phyloP scores from a whole-genome alignment of 2,113 vertebrate genomes.

The Lichenostomus cassidix region DNA sequence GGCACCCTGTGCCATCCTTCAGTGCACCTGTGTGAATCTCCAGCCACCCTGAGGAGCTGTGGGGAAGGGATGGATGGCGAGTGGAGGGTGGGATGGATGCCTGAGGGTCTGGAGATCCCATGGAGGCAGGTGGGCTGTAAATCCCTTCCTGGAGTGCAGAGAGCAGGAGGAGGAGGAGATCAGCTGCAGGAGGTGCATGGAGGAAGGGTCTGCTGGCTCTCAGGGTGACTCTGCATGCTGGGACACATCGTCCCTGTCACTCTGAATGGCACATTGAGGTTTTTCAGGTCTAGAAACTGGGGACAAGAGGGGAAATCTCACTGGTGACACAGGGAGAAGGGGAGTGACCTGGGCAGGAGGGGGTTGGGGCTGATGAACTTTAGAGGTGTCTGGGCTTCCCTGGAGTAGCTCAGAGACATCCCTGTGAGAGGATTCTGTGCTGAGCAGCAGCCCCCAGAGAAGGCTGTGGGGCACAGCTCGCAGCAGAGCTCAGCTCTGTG shows the following conservation, averaged over 20 bases:
- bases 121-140: neutral
- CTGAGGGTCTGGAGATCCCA: neutral
- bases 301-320: neutral
- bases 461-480: fast-evolving
- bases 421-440: neutral
- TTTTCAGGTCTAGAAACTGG: neutral
- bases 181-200: fast-evolving
- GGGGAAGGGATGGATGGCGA: fast-evolving
- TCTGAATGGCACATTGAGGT: fast-evolving
- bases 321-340: neutral
- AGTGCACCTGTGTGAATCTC: neutral
- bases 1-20: neutral
- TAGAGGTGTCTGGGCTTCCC: neutral
- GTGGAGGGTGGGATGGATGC: neutral
- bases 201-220: neutral
- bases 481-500: neutral
- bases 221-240: fast-evolving
- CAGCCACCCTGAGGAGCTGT: fast-evolving
- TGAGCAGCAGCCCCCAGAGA: neutral
- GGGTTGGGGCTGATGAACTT: neutral
- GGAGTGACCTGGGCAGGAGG: neutral
- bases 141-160: neutral
- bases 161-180: neutral
- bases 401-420: fast-evolving
- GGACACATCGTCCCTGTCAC: fast-evolving